Base-by-base conservation (phyloP, 2,113 vertebrate species). In the Scortum barcoo region DNA sequence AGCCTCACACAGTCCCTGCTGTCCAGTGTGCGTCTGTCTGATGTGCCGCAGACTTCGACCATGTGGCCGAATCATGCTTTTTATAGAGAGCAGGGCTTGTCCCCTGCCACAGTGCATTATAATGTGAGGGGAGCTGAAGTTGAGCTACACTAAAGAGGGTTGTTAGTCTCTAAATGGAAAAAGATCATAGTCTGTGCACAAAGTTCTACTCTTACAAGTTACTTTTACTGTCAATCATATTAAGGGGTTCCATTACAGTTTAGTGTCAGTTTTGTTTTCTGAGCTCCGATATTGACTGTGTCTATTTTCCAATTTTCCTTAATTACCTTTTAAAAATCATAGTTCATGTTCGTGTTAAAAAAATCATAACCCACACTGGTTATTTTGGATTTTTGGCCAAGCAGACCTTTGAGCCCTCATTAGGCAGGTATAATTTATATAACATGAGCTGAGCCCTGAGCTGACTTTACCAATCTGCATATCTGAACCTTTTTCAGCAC, bases 1-100 rank as follows among this genome's bases (percentile, higher is more conserved):
- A 80, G 77, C 78, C 79, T 70, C 62, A 81, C 80, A 85, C 73
- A 67, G 85, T 75, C 86, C 81, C 79, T 74, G 85, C 85, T 88
- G 79, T 86, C 75, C 66, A 48, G 48, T 46, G 56, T 69, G 69
- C 62, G 72, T 80, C 68, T 16, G 63, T 92, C 84, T 88, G 85
- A 90, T 88, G 68, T 88, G 85, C 90, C 50, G 11, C 80, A 74
- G 78, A 73, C 65, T 68, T 54, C 7, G 24, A 60, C 76, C 84
- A 77, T 71, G 83, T 71, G 60, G 60, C 50, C 51, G 65, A 54
- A 54, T 53, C 30, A 20, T 0, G 26, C 76, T 83, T 87, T 91
- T 90, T 88, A 85, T 87, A 87, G 82, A 84, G 36, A 22, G 16
- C 22, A 22, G 54, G 62, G 53, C 58, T 56, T 1, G 5, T 65